phyloP scores from a whole-genome alignment of 2,888 invertebrate genomes.

The Rhagonycha fulva region DNA sequence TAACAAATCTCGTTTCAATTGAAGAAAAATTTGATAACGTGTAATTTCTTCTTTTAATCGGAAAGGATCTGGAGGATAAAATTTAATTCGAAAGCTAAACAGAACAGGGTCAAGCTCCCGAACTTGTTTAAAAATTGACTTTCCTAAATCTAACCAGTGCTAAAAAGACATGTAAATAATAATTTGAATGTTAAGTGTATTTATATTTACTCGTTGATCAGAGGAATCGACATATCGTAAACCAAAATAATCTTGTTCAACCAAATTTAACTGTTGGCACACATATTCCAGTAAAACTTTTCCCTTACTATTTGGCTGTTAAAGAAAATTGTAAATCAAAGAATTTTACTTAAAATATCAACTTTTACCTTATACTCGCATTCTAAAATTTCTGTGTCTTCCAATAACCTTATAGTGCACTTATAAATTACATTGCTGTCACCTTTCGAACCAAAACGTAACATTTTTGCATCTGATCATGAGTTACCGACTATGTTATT shows the following conservation, averaged over 20 bases:
- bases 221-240: slow-evolving; percentile 87
- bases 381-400: slow-evolving; percentile 89
- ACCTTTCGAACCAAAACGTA: slow-evolving; percentile 63
- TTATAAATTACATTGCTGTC: slow-evolving; percentile 79
- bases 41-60: slow-evolving; percentile 92
- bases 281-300: slow-evolving; percentile 88
- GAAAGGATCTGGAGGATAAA: slow-evolving; percentile 94
- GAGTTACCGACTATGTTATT: slow-evolving; percentile 10
- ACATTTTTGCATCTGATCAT: slow-evolving; percentile 45
- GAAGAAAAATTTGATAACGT: slow-evolving; percentile 91
- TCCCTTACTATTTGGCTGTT: slow-evolving; percentile 86
- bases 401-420: slow-evolving; percentile 86
- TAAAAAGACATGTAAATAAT: slow-evolving; percentile 57
- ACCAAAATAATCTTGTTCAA: slow-evolving; percentile 94
- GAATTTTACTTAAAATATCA: slow-evolving; percentile 14
- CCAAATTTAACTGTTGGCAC: slow-evolving; percentile 86
- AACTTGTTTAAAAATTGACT: slow-evolving; percentile 88
- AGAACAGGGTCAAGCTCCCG: slow-evolving; percentile 92
- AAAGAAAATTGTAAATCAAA: slow-evolving; percentile 38
- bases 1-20: slow-evolving; percentile 90
- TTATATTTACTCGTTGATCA: slow-evolving; percentile 76
- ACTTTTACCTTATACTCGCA: slow-evolving; percentile 84
- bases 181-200: slow-evolving; percentile 3
- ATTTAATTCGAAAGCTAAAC: slow-evolving; percentile 96
- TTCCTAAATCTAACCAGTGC: slow-evolving; percentile 94